phyloP scores from a whole-genome alignment of 2,113 vertebrate species.

The Nanorana parkeri region DNA sequence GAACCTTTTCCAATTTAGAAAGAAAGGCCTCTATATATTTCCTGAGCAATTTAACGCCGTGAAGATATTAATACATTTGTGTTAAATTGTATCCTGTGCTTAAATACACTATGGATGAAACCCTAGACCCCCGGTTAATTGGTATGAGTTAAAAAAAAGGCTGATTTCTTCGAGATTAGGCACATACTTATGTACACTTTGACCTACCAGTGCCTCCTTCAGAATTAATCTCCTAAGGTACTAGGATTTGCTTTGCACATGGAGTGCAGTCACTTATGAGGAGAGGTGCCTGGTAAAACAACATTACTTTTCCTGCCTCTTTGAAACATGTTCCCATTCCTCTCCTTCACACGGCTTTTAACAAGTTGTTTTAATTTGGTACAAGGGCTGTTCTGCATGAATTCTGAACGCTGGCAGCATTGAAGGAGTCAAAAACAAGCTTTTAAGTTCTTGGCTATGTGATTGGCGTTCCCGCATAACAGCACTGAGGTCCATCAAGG shows the following conservation, averaged over 20 bases:
- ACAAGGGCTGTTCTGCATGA: conserved; percentile 1
- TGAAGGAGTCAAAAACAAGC: conserved; percentile 1
- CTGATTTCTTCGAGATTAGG: conserved; percentile 86
- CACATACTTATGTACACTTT: conserved; percentile 83
- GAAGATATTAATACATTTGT: conserved; percentile 84
- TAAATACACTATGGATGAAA: conserved; percentile 86
- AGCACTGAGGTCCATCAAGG: too few species aligned
- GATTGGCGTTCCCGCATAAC: too few species aligned
- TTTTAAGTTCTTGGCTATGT: too few species aligned
- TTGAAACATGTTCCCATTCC: conserved; percentile 73
- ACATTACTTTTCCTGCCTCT: conserved; percentile 69
- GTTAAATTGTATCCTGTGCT: conserved; percentile 88
- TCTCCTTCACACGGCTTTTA: conserved; percentile 77
- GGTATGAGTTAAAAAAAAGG: conserved; percentile 84
- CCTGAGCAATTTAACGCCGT: conserved; percentile 82
- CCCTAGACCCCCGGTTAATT: conserved; percentile 86
- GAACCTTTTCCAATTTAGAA: conserved; percentile 25
- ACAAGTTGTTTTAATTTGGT: conserved; percentile 73
- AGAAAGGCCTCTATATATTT: conserved; percentile 80
- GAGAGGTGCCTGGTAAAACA: conserved; percentile 80
- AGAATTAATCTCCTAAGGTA: conserved; percentile 87
- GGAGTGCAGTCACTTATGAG: conserved; percentile 74
- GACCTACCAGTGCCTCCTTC: conserved; percentile 82
- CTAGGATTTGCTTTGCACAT: conserved; percentile 78
- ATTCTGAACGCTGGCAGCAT: conserved; percentile 3